Evolutionary conservation across 2,113 vertebrate genomes (phyloP).

Genomic region (Chlamydotis undulata): DNA sequence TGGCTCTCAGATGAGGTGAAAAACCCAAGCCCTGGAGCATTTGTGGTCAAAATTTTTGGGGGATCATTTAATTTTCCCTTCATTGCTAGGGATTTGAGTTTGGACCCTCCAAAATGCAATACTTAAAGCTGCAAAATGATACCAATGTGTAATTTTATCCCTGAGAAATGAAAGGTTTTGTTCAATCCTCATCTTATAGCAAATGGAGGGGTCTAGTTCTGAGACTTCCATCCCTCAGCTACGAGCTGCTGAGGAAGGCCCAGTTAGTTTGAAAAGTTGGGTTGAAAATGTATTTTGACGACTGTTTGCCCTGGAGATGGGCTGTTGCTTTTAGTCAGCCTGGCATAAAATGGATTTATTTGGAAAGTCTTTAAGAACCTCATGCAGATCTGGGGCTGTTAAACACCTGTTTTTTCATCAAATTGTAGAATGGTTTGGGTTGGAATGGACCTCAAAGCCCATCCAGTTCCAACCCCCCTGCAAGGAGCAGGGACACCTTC

Average conservation of each 20-base stretch:
- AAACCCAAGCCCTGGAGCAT: not conserved
- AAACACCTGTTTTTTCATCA: not conserved
- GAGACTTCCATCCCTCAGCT: not conserved
- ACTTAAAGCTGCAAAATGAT: not conserved
- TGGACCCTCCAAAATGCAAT: not conserved
- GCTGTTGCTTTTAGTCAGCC: not conserved
- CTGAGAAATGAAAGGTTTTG: not conserved
- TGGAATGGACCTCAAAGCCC: no score
- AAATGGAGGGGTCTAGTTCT: not conserved
- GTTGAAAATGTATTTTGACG: not conserved
- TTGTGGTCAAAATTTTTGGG: not conserved
- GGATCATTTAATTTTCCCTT: not conserved
- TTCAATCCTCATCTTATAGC: not conserved
- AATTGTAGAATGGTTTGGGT: no score
- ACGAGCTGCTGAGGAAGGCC: accelerated
- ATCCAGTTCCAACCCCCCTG: no score
- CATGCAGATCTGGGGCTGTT: not conserved
- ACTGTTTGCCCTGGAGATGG: not conserved
- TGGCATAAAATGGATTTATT: not conserved
- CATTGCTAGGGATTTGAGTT: not conserved
- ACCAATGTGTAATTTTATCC: not conserved
- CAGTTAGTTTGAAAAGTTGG: not conserved
- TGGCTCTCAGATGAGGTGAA: not conserved
- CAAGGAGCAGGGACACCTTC: no score
- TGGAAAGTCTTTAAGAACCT: not conserved